Conservation (phyloP, 2,797 vertebrate species). For the Peromyscus aztecus region DNA sequence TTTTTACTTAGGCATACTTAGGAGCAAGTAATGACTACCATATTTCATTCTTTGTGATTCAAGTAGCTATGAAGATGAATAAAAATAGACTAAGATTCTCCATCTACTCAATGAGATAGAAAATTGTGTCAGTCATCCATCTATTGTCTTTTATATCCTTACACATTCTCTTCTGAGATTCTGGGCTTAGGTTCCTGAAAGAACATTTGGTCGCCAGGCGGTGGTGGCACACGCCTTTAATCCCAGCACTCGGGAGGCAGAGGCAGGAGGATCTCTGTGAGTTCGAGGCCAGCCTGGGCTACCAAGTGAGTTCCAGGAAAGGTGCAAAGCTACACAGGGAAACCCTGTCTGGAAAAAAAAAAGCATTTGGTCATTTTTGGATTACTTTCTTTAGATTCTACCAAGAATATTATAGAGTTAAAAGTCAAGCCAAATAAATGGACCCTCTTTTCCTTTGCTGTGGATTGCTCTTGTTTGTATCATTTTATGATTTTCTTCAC, state of each 20-base stretch:
- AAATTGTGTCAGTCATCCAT: neutral
- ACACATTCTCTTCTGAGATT: neutral
- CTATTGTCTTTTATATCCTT: neutral
- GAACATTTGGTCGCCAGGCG: neutral
- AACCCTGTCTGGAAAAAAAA: too few relatives aligned
- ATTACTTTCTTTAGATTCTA: neutral
- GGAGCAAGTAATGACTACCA: neutral
- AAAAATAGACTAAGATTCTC: neutral
- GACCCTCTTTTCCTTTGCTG: neutral
- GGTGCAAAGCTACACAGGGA: too few relatives aligned
- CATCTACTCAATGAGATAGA: neutral
- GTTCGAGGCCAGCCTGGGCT: too few relatives aligned
- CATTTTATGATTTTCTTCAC: neutral
- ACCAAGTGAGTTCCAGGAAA: too few relatives aligned
- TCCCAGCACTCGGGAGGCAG: too few relatives aligned
- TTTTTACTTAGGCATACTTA: neutral
- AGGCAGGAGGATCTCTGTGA: too few relatives aligned
- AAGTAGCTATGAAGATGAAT: neutral
- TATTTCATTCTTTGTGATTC: neutral
- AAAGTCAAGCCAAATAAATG: neutral
- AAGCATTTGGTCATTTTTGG: neutral
- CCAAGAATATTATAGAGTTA: neutral
- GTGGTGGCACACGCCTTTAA: too few relatives aligned
- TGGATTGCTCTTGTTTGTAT: neutral
- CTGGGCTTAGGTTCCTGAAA: neutral